Conservation (phyloP, 2,113 vertebrate species). For the human (Homo sapiens) region GRCh38 chr17:16361501-16362000, state of each 20-base stretch:
- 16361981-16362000: neutral
- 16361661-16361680: too few species aligned
- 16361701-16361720: too few species aligned
- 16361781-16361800: neutral
- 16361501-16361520: too few species aligned
- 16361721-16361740: too few species aligned
- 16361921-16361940: neutral
- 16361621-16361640: too few species aligned
- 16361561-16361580: too few species aligned
- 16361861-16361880: neutral
- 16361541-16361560: too few species aligned
- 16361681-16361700: too few species aligned
- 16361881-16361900: neutral
- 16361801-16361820: neutral
- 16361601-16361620: too few species aligned
- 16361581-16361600: too few species aligned
- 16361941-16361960: neutral
- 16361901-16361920: neutral
- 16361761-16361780: neutral
- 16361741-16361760: neutral
- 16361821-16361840: neutral
- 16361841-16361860: neutral
- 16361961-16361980: neutral
- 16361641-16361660: too few species aligned
- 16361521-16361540: too few species aligned